A percentile compares a stretch with the other conserved stretches of the same genome.
Evolutionary conservation across 2,113 vertebrate species (phyloP).

Genomic region (Puffinus mauretanicus): DNA sequence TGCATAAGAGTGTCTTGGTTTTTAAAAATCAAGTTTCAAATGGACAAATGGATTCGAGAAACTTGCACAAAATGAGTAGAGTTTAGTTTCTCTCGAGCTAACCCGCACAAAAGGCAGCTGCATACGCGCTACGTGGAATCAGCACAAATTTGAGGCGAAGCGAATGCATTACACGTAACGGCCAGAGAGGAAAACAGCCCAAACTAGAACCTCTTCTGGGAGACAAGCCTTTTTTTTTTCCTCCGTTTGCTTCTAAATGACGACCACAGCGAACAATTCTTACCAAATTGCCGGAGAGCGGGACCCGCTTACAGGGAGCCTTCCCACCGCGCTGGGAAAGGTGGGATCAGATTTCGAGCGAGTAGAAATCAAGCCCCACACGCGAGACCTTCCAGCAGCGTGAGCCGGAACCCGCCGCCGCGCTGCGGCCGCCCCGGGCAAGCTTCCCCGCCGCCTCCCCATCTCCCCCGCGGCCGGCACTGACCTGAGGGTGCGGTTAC

Average conservation of each 20-base stretch:
- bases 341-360: not conserved
- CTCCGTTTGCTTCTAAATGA: not conserved
- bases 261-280: not conserved
- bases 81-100: not conserved
- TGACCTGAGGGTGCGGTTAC: conserved; percentile 77
- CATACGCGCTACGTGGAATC: rapidly evolving
- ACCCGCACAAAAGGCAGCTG: not conserved
- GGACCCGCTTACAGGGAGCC: not conserved
- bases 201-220: not conserved
- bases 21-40: not conserved
- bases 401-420: not conserved
- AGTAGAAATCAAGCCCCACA: not conserved
- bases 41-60: not conserved
- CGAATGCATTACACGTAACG: not conserved
- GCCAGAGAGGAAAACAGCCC: not conserved
- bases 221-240: not conserved
- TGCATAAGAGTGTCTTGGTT: not conserved
- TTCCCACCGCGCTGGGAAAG: not conserved
- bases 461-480: not conserved
- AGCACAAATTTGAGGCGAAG: rapidly evolving
- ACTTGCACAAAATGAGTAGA: not conserved
- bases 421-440: not conserved
- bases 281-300: not conserved
- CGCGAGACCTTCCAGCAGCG: not conserved
- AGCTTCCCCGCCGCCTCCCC: not conserved